Evolutionary conservation across 2,797 vertebrate species (phyloP).

Genomic region (Amblyraja radiata): DNA sequence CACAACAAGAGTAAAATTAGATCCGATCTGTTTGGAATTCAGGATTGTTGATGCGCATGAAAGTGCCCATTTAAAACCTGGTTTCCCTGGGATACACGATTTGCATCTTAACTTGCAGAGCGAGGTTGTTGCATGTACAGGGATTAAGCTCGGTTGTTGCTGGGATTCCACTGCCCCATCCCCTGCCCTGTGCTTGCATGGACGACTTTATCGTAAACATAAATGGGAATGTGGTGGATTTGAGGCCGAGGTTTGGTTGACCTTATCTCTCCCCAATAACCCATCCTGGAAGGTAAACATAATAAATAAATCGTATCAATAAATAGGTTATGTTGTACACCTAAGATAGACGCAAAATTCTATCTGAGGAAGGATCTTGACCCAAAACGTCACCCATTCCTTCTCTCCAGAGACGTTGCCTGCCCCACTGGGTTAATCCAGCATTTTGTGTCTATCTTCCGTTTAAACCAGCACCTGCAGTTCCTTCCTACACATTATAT

Average conservation of each 20-base stretch:
- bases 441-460: too few relatives aligned
- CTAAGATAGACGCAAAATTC: too few relatives aligned
- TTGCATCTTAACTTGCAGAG: too few relatives aligned
- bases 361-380: too few relatives aligned
- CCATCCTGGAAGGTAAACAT: not conserved
- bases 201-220: not conserved
- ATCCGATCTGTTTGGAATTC: not conserved
- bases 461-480: too few relatives aligned
- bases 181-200: not conserved
- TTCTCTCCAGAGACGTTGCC: too few relatives aligned
- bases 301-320: too few relatives aligned
- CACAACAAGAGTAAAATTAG: not conserved
- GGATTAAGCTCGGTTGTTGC: not conserved
- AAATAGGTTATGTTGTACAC: too few relatives aligned
- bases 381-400: too few relatives aligned
- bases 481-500: too few relatives aligned
- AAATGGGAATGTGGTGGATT: not conserved
- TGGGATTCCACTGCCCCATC: not conserved
- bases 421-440: too few relatives aligned
- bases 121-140: not conserved
- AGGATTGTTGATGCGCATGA: not conserved
- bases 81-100: not conserved
- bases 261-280: not conserved
- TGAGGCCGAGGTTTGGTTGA: not conserved
- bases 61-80: not conserved